These are phyloP conservation scores for Intellagama lesueurii DNA, from an alignment of 2,797 vertebrate genomes.

Conservation along the genomic window DNA sequence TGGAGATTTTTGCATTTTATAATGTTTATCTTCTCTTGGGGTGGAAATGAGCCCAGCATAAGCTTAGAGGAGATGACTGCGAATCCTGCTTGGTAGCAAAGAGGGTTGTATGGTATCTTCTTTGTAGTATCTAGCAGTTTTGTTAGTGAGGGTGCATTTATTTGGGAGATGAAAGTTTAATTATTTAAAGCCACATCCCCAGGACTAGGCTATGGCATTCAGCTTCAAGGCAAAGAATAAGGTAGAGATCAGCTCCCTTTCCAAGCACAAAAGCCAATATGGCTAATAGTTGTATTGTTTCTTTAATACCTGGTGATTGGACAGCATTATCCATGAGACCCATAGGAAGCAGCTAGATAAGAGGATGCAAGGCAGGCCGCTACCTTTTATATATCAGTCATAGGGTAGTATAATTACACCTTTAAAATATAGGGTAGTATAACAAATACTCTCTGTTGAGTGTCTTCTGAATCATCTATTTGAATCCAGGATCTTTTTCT, in stretches of 20 bases:
- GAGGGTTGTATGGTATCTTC: neutral
- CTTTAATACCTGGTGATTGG: neutral
- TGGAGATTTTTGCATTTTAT: neutral
- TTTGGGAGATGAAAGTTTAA: no score
- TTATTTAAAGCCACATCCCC: neutral
- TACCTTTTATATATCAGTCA: neutral
- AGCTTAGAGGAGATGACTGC: neutral
- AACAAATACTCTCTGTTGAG: neutral
- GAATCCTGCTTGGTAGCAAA: neutral
- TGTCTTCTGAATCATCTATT: conserved; percentile 16
- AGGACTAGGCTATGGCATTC: neutral
- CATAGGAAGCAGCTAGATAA: neutral
- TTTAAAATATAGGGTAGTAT: neutral
- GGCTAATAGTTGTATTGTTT: neutral
- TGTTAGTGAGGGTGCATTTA: neutral
- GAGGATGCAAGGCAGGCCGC: neutral
- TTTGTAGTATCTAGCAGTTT: neutral
- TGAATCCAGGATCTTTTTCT: neutral
- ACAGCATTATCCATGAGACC: neutral
- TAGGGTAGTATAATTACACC: neutral
- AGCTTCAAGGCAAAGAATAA: neutral
- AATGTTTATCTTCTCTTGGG: neutral
- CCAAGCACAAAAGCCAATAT: neutral
- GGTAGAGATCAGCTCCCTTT: neutral
- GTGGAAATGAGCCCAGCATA: neutral